phyloP scores from a whole-genome alignment of 2,113 vertebrate species.

The Lampris incognitus region DNA sequence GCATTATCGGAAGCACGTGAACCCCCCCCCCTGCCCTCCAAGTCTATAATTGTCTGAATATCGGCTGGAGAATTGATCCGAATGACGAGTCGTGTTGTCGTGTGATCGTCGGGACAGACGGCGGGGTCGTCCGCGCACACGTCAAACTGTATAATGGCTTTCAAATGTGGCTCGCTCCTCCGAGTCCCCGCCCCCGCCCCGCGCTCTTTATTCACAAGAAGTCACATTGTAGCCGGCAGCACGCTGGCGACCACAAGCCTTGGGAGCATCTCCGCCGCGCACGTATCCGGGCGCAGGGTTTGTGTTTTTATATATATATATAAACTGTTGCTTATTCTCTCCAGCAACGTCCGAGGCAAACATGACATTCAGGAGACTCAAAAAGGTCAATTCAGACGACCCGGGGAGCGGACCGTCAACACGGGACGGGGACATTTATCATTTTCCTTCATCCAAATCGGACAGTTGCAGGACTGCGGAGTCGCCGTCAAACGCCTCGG shows the following conservation, averaged over 20 bases:
- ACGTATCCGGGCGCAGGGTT: no score
- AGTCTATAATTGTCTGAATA: no score
- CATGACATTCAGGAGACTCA: constrained; percentile 83
- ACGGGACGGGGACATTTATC: constrained; percentile 75
- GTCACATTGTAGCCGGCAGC: constrained; percentile 11
- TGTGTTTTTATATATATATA: no score
- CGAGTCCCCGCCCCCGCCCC: constrained; percentile 41
- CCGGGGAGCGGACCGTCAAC: constrained; percentile 59
- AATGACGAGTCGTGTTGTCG: no score
- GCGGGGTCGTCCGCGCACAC: not conserved
- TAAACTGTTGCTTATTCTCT: no score
- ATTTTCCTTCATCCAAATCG: constrained; percentile 79
- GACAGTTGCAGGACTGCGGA: constrained; percentile 74
- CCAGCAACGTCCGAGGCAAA: constrained; percentile 22
- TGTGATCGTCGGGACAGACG: no score
- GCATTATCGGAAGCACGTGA: no score
- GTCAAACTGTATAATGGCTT: constrained; percentile 37
- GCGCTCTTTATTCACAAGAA: constrained; percentile 8
- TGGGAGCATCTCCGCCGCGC: constrained; percentile 21
- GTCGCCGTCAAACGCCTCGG: constrained; percentile 51
- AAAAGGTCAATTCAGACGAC: constrained; percentile 76
- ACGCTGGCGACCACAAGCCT: constrained; percentile 38
- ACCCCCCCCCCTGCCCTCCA: no score
- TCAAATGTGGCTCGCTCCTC: constrained; percentile 20
- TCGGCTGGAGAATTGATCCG: no score